A percentile compares a stretch with the other conserved stretches of the same genome.
Evolutionary conservation across 2,888 invertebrate species (phyloP).

Genomic region (Lithophane socia): DNA sequence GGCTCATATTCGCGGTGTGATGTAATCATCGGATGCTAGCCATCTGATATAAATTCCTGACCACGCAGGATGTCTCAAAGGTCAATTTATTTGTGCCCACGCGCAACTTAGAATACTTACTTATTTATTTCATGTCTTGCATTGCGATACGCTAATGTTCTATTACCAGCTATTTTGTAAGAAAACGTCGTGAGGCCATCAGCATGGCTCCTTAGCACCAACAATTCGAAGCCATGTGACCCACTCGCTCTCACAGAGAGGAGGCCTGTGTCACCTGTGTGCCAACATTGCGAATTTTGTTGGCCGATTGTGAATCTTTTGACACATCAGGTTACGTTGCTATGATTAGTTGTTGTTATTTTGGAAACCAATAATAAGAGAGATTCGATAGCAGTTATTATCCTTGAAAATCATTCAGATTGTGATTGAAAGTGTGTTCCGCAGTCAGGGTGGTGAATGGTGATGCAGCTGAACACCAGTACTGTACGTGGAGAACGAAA

Average conservation of each 20-base stretch:
- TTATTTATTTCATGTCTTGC: slow-evolving; percentile 20
- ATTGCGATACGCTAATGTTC: not conserved
- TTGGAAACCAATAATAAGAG: no score
- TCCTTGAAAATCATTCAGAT: no score
- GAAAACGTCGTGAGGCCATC: not conserved
- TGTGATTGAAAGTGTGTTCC: no score
- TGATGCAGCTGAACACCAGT: no score
- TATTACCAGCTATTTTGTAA: not conserved
- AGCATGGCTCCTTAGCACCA: not conserved
- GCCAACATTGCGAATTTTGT: no score
- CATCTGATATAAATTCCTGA: slow-evolving; percentile 37
- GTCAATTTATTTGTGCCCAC: slow-evolving; percentile 29
- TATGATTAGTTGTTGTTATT: no score
- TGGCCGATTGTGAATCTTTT: no score
- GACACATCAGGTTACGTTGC: no score
- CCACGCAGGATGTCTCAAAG: slow-evolving; percentile 28
- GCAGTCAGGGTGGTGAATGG: no score
- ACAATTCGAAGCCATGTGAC: not conserved
- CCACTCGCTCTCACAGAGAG: not conserved
- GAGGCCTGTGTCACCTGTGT: not conserved
- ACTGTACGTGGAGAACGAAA: no score
- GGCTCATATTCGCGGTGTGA: not conserved
- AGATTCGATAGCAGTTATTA: no score
- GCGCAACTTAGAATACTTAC: slow-evolving; percentile 3
- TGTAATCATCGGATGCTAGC: slow-evolving; percentile 27